phyloP scores from a whole-genome alignment of 2,888 invertebrate species.

The Phyto melanocephala region DNA sequence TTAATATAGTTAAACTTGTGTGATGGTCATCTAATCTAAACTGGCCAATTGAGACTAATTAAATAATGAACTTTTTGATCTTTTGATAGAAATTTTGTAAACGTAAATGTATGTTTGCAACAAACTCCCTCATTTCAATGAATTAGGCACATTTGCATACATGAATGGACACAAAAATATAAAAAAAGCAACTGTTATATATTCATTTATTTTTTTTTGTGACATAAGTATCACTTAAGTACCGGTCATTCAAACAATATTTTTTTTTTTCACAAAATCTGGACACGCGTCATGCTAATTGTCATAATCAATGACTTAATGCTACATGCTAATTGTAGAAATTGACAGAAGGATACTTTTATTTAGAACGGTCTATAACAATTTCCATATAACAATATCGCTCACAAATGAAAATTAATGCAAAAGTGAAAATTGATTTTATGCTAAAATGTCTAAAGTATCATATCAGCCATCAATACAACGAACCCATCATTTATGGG shows the following conservation, averaged over 20 bases:
- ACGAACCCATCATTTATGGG: conserved; percentile 49
- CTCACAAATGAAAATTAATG: conserved; percentile 56
- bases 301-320: conserved; percentile 59
- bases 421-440: conserved; percentile 60
- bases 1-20: conserved; percentile 29
- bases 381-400: neutral
- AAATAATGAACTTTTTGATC: conserved; percentile 39
- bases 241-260: conserved; percentile 54
- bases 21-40: conserved; percentile 44
- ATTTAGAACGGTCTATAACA: conserved; percentile 15
- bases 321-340: conserved; percentile 49
- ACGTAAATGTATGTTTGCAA: neutral
- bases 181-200: neutral
- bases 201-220: neutral
- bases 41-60: conserved; percentile 44
- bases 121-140: conserved; percentile 30
- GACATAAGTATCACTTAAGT: conserved; percentile 28
- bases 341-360: conserved; percentile 51
- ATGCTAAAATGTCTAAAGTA: conserved; percentile 36
- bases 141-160: conserved; percentile 43
- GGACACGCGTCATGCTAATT: conserved; percentile 67
- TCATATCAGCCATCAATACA: neutral
- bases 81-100: neutral
- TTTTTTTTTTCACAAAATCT: conserved; percentile 12
- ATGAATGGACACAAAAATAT: conserved; percentile 2